Evolutionary conservation across 2,113 vertebrate genomes (phyloP), one percentile per base, ranked within the genome.

Genomic region (Synchiropus splendidus): DNA sequence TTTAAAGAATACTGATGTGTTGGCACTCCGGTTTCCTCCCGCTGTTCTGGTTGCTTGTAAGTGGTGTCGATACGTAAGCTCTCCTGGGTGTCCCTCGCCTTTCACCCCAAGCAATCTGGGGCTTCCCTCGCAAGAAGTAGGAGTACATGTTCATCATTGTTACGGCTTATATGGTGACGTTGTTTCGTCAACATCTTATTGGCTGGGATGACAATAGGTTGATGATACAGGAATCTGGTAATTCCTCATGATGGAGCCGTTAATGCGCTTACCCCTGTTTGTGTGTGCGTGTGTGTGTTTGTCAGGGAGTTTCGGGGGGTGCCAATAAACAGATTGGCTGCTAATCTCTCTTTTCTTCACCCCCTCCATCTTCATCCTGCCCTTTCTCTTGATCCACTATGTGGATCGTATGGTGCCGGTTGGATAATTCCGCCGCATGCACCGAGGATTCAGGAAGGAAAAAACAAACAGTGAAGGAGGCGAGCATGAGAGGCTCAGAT

Each of bases 331-430:
- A 50, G 59, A 72, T 64, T 54, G 41, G 32, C 41, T 34, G 31
- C 17, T 70, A 40, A 73, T 59, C 54, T 63, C 42, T 18, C 48
- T 59, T 31, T 3, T 54, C 31, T 5, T 44, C 32, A 17, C 30
- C 51, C n/a, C 42, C 48, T 39, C 52, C 41, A 16, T 36, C 37
- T n/a, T 30, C 21, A 10, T 42, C 59, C 48, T 48, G 51, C 51
- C 45, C 58, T 58, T 60, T 70, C 44, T 40, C n/a, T n/a, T n/a
- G n/a, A n/a, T n/a, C 51, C 49, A 37, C 52, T 34, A 36, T 34
- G 18, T 6, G 45, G 36, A 41, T n/a, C n/a, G n/a, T n/a, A n/a
- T 8, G 21, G 21, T 27, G 8, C 4, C 21, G 21, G 4, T 27
- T 4, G 21, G 21, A 27, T 27, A 4, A 27, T 27, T 27, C 21